Evolutionary conservation across 2,888 invertebrate species (phyloP).

Genomic region (Noctua janthe): DNA sequence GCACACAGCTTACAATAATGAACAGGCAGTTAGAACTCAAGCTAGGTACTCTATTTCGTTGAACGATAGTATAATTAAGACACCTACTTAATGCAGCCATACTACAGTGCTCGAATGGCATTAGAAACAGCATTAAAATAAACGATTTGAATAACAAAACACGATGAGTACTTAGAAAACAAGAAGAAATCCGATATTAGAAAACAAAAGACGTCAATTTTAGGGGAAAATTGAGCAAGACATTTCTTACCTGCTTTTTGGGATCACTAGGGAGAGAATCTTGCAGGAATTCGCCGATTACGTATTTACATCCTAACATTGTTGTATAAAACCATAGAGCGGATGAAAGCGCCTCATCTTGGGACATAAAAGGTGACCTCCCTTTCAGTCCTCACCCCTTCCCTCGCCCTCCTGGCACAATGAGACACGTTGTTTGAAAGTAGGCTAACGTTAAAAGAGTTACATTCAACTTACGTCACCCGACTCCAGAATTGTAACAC

Average conservation of each 20-base stretch:
- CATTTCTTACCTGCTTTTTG: conserved; percentile 7
- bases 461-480: conserved; percentile 63
- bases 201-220: conserved; percentile 22
- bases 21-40: conserved; percentile 16
- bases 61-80: conserved; percentile 35
- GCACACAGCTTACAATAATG: conserved; percentile 30
- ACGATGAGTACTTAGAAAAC: conserved; percentile 3
- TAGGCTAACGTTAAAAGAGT: conserved; percentile 77
- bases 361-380: conserved; percentile 78
- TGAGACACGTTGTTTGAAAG: conserved; percentile 71
- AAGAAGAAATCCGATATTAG: conserved; percentile 30
- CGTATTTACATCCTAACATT: conserved; percentile 46
- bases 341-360: conserved; percentile 59
- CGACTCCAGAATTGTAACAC: conserved; percentile 52
- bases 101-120: background rate
- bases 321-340: conserved; percentile 45
- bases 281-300: conserved; percentile 32
- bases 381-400: conserved; percentile 67
- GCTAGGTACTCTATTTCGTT: conserved; percentile 9
- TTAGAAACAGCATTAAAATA: background rate
- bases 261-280: conserved; percentile 16
- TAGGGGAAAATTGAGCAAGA: conserved; percentile 1
- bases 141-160: background rate
- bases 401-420: conserved; percentile 61
- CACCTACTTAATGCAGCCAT: background rate